Evolutionary conservation across 2,797 vertebrate species (phyloP), one percentile per base, ranked within the genome.

Genomic region (Melanotaenia pygmaea): DNA sequence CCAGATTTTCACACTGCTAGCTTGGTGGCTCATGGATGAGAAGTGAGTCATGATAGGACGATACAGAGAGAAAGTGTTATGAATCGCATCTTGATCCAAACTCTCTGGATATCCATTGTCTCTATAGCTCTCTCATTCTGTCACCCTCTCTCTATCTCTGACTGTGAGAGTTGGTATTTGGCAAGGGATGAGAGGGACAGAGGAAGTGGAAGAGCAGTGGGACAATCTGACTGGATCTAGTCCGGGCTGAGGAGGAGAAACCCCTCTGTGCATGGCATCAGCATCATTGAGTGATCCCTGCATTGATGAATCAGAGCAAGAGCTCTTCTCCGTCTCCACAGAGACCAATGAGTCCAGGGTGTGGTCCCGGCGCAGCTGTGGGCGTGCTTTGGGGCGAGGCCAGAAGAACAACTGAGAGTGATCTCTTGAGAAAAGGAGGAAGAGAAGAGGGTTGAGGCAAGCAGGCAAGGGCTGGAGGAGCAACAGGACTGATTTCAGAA

Each of bases 401-500:
- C 94, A 91, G 70, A 97, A 94, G 72, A 95, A 94, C 62, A 96
- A 92, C 72, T 94, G 94, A 45, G 96, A 90, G 76, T 97, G 96
- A 70, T 96, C 96, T 82, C 96, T 93, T 88, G 96, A 97, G 93
- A 97, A 97, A 67, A 98, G 93, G 58, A 98, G 92, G 90, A 98
- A 98, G 66, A 99, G 96, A 82, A 98, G 86, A 0, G 98, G 97
- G 85, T 98, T 98, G 67, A 99, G 94, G 90, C 97, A 97, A 68
- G 97, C 94, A 0, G 98, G 97, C 77, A 99, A 90, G 0, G 98
- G 98, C 86, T 97, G 93, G 13, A 98, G 95, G 76, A 99, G 94
- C 2, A 98, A 93, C 14, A 99, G 94, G 26, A 98, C 67, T 0
- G 96, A 97, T 88, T 97, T 98, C 77, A 97, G 93, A 35, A 96